Evolutionary conservation across 1,140 invertebrate genomes (phyloP), one percentile per base, ranked within the genome.

Genomic region (Pinna nobilis): DNA sequence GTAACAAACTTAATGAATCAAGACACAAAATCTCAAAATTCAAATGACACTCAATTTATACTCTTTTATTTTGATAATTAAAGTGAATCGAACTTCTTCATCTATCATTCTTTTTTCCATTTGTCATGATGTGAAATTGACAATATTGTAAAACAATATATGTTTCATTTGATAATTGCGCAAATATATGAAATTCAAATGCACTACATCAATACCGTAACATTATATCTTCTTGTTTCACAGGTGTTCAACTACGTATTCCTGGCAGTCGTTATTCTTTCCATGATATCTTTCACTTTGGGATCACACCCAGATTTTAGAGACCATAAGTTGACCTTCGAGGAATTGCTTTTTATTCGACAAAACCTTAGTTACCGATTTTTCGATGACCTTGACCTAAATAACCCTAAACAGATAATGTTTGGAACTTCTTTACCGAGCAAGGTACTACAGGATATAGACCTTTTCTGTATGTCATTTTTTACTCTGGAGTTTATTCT

Each of bases 241-340:
- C 57, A 74, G 71, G 55, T 61, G 13, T 74, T 53, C n/a, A 74
- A 49, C 30, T 15, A 49, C 35, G 1, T 68, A 9, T 74, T 60
- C 49, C 30, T 74, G 18, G 39, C 20, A n/a, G n/a, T 68, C 4
- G 71, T 74, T 7, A 7, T 68, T 4, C 7, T 74, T 50, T 74
- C 64, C 7, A 44, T 57, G 23, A n/a, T 55, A 1, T 51, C 53
- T 13, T 67, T 67, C 28, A 32, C 59, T n/a, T 25, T 74, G 9
- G 50, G 47, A 44, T 60, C 71, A 20, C 57, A 44, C n/a, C 57
- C 57, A 11, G 11, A 13, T 9, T 37, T 74, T 35, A 49, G 71
- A 3, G 3, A 32, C 18, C n/a, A 68, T 5, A 28, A 28, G 15
- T 15, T 51, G 2, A 25, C 47, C 2, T 41, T 47, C 18, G 35